Evolutionary conservation across 2,797 vertebrate species (phyloP), one percentile per base, ranked within the genome.

Genomic region (Leptoclinus maculatus): DNA sequence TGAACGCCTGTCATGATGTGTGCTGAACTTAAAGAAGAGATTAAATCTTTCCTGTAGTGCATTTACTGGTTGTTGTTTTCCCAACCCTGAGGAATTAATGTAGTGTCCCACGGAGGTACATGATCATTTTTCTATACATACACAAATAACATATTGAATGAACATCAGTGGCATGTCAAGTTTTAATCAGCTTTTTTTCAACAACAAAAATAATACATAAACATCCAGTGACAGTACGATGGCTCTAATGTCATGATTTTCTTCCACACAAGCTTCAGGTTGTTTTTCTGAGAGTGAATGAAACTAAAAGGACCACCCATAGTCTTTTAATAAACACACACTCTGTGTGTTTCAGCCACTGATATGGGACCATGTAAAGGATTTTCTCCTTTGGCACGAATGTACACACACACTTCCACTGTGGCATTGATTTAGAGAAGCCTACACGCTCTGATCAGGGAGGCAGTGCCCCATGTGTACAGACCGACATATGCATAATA

Each of bases 251-350:
- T 38, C 58, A 59, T 58, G 69, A 72, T 71, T 66, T 72, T 71
- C 45, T 59, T 65, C 0, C 59, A 85, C 53, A 72, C 67, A 83
- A 64, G 58, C n/a, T 66, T 56, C 17, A 66, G 32, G 43, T 7
- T 29, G 29, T 45, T 71, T 79, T 74, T 58, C 17, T 49, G 11
- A n/a, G 43, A 54, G 62, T 64, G 56, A 70, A 67, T 79, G 74
- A 80, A 84, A 80, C 74, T 69, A 69, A 86, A 73, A 69, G 65
- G 87, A 89, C 90, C 91, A 93, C 88, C 88, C 88, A 63, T 73
- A 60, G 72, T 65, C 71, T 76, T 80, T 7, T 65, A 57, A 76
- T 87, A 87, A 87, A 90, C 83, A 83, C 64, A 69, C 80, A 38
- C 62, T 62, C 64, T 32, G 51, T 76, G 65, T 51, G 43, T 79